Conservation (phyloP, 2,797 vertebrate species). For the Triplophysa yarkandensis region DNA sequence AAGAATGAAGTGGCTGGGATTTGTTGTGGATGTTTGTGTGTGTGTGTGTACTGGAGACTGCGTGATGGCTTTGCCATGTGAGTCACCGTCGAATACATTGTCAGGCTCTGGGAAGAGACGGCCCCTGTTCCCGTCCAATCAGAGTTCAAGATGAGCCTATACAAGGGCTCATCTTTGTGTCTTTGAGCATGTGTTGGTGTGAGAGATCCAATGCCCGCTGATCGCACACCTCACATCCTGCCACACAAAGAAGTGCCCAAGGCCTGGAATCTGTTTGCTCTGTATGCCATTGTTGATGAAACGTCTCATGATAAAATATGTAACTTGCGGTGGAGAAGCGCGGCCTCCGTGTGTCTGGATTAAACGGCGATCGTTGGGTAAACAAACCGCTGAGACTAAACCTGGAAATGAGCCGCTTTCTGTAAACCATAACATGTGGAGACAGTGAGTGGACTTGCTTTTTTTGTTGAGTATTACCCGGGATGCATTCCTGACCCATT, state of each 20-base stretch:
- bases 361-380: slow-evolving; percentile 34
- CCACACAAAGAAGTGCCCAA: background rate
- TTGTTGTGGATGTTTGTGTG: slow-evolving; percentile 32
- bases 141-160: slow-evolving; percentile 36
- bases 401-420: slow-evolving; percentile 22
- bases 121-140: slow-evolving; percentile 42
- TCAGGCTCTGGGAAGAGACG: slow-evolving; percentile 62
- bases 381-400: slow-evolving; percentile 31
- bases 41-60: slow-evolving; percentile 53
- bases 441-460: slow-evolving; percentile 5
- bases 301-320: slow-evolving; percentile 15
- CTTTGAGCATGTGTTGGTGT: slow-evolving; percentile 45
- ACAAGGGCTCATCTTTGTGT: slow-evolving; percentile 48
- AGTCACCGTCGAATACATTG: slow-evolving; percentile 68
- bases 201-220: slow-evolving; percentile 24
- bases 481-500: background rate
- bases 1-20: slow-evolving; percentile 5
- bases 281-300: slow-evolving; percentile 30
- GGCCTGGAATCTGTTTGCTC: slow-evolving; percentile 24
- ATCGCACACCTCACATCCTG: slow-evolving; percentile 9
- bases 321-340: slow-evolving; percentile 13
- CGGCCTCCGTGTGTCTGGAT: slow-evolving; percentile 26
- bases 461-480: background rate
- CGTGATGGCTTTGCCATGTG: slow-evolving; percentile 70
- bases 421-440: slow-evolving; percentile 11